Conservation (phyloP, 92 coral and sea anemone species). For the Phenganax subtilis region DNA sequence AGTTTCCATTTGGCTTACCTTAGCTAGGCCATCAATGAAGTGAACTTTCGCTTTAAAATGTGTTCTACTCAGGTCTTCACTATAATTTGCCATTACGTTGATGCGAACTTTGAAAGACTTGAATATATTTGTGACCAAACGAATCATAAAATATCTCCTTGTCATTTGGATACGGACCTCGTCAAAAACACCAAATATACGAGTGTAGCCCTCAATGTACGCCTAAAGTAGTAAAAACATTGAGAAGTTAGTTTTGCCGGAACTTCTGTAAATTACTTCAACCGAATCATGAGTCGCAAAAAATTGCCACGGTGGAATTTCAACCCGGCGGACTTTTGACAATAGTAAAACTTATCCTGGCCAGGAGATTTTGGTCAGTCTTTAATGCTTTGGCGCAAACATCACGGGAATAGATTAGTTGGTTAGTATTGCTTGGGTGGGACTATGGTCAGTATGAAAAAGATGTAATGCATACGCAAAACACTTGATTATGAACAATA, state of each 20-base stretch:
- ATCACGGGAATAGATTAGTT: too few relatives aligned
- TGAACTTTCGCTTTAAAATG: conserved; percentile 70
- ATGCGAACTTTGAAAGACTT: conserved; percentile 70
- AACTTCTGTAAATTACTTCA: too few relatives aligned
- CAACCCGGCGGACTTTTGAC: background rate
- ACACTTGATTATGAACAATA: too few relatives aligned
- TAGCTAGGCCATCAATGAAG: conserved; percentile 73
- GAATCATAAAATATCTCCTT: conserved; percentile 61
- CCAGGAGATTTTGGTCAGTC: too few relatives aligned
- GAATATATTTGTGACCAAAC: conserved; percentile 62
- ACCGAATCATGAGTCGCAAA: too few relatives aligned
- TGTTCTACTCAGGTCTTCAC: conserved; percentile 64
- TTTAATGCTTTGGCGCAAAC: too few relatives aligned
- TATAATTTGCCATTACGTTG: conserved; percentile 72
- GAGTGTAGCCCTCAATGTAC: conserved; percentile 68
- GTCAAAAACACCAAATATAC: conserved; percentile 83
- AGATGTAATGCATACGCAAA: too few relatives aligned
- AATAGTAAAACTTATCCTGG: too few relatives aligned
- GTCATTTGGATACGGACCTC: conserved; percentile 71
- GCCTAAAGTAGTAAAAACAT: conserved; percentile 44
- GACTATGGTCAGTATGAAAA: too few relatives aligned
- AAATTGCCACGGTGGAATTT: too few relatives aligned
- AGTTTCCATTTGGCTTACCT: conserved; percentile 50
- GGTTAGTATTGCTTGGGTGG: too few relatives aligned
- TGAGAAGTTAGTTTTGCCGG: background rate